Evolutionary conservation across 2,113 vertebrate species (phyloP).

Genomic region (Baryphthengus martii): DNA sequence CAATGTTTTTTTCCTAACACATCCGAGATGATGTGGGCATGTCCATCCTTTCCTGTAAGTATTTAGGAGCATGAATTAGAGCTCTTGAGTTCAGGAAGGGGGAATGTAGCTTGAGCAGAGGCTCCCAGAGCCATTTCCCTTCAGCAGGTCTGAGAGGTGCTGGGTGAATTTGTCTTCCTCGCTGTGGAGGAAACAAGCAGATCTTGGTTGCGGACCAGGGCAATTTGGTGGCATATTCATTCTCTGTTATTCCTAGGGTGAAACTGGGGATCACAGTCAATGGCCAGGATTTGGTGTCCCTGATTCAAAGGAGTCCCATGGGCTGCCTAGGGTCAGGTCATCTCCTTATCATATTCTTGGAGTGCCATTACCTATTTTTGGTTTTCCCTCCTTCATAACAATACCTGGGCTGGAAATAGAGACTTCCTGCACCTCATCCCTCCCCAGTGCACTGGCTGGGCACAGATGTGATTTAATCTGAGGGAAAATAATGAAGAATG

Average conservation of each 20-base stretch:
- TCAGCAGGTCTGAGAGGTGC: background rate
- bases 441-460: background rate
- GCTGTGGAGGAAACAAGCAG: background rate
- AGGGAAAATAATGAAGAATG: background rate
- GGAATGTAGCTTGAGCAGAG: background rate
- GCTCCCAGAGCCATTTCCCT: background rate
- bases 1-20: background rate
- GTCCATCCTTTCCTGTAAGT: background rate
- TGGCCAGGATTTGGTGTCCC: background rate
- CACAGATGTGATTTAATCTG: background rate
- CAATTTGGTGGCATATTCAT: background rate
- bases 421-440: background rate
- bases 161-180: background rate
- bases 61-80: background rate
- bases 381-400: background rate
- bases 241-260: background rate
- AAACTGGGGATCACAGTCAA: background rate
- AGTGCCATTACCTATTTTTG: background rate
- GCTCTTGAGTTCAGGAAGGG: background rate
- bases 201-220: background rate
- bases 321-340: background rate
- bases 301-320: background rate
- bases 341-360: background rate
- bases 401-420: background rate
- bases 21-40: background rate